Evolutionary conservation across 2,797 vertebrate genomes (phyloP).

Genomic region (Sebastes matsubarae): DNA sequence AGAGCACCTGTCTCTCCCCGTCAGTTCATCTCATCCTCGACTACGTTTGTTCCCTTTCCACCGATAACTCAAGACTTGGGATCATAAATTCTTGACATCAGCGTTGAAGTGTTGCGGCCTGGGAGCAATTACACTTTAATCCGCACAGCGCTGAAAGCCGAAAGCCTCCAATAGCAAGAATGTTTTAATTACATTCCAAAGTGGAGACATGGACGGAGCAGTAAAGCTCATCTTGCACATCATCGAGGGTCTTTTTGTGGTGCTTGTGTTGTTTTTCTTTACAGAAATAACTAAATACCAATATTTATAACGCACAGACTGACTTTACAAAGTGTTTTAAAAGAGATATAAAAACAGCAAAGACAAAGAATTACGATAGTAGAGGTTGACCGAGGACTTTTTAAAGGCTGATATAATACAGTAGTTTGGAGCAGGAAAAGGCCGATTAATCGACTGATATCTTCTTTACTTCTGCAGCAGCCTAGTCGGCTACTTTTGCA

Average conservation of each 20-base stretch:
- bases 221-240: conserved; percentile 27
- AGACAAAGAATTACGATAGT: background rate
- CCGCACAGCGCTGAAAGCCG: conserved; percentile 32
- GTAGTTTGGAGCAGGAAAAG: too few relatives aligned
- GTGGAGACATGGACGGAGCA: conserved; percentile 30
- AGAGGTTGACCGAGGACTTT: too few relatives aligned
- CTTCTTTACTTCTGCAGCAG: too few relatives aligned
- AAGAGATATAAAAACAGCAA: background rate
- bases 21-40: conserved; percentile 54
- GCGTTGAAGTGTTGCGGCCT: conserved; percentile 37
- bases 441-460: too few relatives aligned
- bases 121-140: conserved; percentile 56
- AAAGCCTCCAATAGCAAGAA: conserved; percentile 50
- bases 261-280: background rate
- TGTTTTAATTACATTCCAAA: conserved; percentile 71
- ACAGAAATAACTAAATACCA: background rate
- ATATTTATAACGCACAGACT: background rate
- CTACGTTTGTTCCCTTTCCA: conserved; percentile 37
- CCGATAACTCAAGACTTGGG: conserved; percentile 40
- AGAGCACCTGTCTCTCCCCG: conserved; percentile 64
- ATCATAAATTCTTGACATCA: conserved; percentile 27
- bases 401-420: too few relatives aligned
- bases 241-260: background rate
- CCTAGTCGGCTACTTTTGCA: too few relatives aligned
- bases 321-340: background rate